These are phyloP conservation scores for Calliopum simillimum DNA, from an alignment of 2,888 invertebrate genomes.

Conservation along the genomic window DNA sequence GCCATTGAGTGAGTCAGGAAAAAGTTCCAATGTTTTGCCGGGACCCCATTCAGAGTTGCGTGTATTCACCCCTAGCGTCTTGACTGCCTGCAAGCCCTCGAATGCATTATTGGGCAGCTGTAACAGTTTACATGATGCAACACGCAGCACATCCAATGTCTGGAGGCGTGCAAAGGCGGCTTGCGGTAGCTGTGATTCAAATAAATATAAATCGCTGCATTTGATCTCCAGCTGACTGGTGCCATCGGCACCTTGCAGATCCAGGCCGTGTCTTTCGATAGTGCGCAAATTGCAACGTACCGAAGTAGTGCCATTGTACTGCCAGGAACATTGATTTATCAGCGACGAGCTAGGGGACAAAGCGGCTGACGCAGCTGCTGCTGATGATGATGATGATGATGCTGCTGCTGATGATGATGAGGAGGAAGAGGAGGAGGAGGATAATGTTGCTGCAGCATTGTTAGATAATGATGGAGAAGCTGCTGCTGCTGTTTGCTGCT, in stretches of 20 bases:
- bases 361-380: neutral
- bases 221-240: slow-evolving; percentile 79
- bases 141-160: slow-evolving; percentile 77
- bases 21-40: slow-evolving; percentile 80
- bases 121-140: slow-evolving; percentile 84
- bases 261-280: slow-evolving; percentile 77
- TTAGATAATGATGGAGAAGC: slow-evolving; percentile 24
- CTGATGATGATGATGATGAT: slow-evolving; percentile 2
- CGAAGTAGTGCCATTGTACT: slow-evolving; percentile 68
- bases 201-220: slow-evolving; percentile 83
- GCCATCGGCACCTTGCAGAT: slow-evolving; percentile 73
- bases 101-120: slow-evolving; percentile 81
- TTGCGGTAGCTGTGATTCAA: slow-evolving; percentile 82
- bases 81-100: slow-evolving; percentile 80
- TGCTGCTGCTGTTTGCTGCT: slow-evolving; percentile 17
- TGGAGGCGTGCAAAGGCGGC: slow-evolving; percentile 80
- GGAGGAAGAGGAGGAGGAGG: slow-evolving; percentile 31
- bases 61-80: slow-evolving; percentile 77
- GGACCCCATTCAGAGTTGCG: slow-evolving; percentile 85
- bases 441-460: neutral
- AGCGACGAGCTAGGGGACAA: slow-evolving; percentile 48
- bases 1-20: slow-evolving; percentile 78
- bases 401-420: slow-evolving; percentile 21
- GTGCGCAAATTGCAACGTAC: slow-evolving; percentile 78
- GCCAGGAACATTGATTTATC: slow-evolving; percentile 68